Evolutionary conservation across 92 coral and sea anemone species (phyloP).

Genomic region (Zoanthus sansibaricus): DNA sequence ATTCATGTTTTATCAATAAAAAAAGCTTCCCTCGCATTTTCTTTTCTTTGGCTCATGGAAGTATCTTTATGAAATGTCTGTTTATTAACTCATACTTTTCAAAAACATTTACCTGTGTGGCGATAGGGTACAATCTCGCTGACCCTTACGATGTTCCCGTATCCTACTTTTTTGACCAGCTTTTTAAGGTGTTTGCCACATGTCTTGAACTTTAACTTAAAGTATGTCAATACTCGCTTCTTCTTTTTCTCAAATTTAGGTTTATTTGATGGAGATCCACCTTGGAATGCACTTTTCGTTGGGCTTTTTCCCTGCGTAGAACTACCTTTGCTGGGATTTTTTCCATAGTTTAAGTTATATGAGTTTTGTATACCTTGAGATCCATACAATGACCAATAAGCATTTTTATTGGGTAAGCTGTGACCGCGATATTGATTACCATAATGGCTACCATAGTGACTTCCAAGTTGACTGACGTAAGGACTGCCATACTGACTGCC

Average conservation of each 20-base stretch:
- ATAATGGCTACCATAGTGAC: constrained; percentile 4
- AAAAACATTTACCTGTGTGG: constrained; percentile 17
- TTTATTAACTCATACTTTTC: neutral
- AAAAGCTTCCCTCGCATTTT: too few species aligned
- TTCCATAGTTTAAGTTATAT: neutral
- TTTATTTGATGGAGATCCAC: neutral
- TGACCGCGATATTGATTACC: neutral
- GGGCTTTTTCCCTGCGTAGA: neutral
- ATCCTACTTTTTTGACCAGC: constrained; percentile 23
- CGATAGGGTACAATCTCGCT: constrained; percentile 6
- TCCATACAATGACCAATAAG: neutral
- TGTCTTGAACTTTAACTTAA: constrained; percentile 32
- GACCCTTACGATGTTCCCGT: constrained; percentile 39
- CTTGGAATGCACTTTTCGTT: neutral
- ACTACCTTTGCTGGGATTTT: neutral
- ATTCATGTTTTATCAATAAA: too few species aligned
- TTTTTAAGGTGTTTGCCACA: constrained; percentile 12
- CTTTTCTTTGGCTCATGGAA: neutral
- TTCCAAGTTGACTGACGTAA: neutral
- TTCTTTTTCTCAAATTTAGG: constrained; percentile 1
- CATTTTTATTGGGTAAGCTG: neutral
- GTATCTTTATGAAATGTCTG: neutral
- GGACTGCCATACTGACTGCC: neutral
- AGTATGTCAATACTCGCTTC: constrained; percentile 31
- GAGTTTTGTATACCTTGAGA: neutral